Base-by-base conservation (phyloP, 2,797 vertebrate species). In the Chiloscyllium punctatum region DNA sequence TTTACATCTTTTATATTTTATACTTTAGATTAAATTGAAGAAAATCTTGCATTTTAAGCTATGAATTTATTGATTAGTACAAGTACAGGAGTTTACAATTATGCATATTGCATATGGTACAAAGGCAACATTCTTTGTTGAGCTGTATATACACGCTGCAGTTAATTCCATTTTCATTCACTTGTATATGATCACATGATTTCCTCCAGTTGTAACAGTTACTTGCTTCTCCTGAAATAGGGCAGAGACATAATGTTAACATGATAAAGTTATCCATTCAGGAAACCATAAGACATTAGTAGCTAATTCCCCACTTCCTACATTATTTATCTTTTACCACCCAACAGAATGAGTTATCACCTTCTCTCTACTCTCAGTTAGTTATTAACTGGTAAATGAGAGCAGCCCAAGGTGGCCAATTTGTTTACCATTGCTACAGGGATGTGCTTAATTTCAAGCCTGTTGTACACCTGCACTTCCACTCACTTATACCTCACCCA, bases 151-250 rank as follows among this genome's bases (percentile, higher is more conserved):
- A 92, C 5, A 69, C 25, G 8, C 18, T 90, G 16, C 16, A 6
- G 62, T n/a, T 13, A 92, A 92, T 95, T 74, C 69, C 94, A 94
- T 74, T 77, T 77, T 53, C 71, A 77, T 77, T 48, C n/a, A 94
- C 69, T 51, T 72, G 69, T 72, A 5, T 72, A 95, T 30, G 69
- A 51, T 23, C 48, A n/a, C 2, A 33, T 48, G 8, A 15, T 15
- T 25, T 57, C 69, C 69, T 74, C 48, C 51, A n/a, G 27, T 77
- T 51, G 33, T 33, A 57, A 77, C 33, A 30, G 71, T 95, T 53
- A 95, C 13, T 77, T 95, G 71, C 5, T 53, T 51, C 5, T 48
- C 51, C 94, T 95, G 71, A 77, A 95, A 77, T 51, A 95, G 33
- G 18, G 23, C 48, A 51, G n/a, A 94, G 69, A 77, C 77, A 51